Evolutionary conservation across 2,888 invertebrate genomes (phyloP).

Genomic region (Erebia palarica): DNA sequence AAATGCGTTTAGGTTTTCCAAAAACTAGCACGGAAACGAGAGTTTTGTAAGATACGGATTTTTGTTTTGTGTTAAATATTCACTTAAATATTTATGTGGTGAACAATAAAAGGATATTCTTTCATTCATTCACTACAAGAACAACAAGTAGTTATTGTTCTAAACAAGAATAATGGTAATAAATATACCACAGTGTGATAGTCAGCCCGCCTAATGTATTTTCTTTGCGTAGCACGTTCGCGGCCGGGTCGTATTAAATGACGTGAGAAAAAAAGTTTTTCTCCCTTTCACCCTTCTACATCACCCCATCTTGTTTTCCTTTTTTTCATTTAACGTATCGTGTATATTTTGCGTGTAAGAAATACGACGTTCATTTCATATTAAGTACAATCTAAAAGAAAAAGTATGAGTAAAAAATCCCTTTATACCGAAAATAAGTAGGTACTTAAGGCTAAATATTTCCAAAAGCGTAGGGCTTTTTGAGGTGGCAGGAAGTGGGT

Average conservation of each 20-base stretch:
- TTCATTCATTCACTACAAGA: too few species aligned
- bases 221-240: slow-evolving; percentile 48
- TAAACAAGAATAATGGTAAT: background rate
- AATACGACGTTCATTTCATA: slow-evolving; percentile 30
- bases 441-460: background rate
- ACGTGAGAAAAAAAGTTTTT: slow-evolving; percentile 61
- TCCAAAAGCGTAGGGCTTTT: background rate
- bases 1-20: too few species aligned
- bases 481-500: too few species aligned
- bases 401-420: slow-evolving; percentile 12
- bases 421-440: slow-evolving; percentile 2
- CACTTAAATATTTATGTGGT: too few species aligned
- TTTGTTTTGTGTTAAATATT: too few species aligned
- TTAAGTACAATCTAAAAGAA: slow-evolving; percentile 24
- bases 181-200: slow-evolving; percentile 50
- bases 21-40: too few species aligned
- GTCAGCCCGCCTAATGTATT: slow-evolving; percentile 58
- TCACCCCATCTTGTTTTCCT: slow-evolving; percentile 25
- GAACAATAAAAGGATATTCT: too few species aligned
- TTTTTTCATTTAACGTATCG: slow-evolving; percentile 20
- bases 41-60: too few species aligned
- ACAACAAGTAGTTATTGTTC: too few species aligned
- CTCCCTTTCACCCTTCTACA: slow-evolving; percentile 31
- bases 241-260: slow-evolving; percentile 59
- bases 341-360: slow-evolving; percentile 31